Evolutionary conservation across 2,113 vertebrate genomes (phyloP).

Genomic region (Chrysochloris asiatica): DNA sequence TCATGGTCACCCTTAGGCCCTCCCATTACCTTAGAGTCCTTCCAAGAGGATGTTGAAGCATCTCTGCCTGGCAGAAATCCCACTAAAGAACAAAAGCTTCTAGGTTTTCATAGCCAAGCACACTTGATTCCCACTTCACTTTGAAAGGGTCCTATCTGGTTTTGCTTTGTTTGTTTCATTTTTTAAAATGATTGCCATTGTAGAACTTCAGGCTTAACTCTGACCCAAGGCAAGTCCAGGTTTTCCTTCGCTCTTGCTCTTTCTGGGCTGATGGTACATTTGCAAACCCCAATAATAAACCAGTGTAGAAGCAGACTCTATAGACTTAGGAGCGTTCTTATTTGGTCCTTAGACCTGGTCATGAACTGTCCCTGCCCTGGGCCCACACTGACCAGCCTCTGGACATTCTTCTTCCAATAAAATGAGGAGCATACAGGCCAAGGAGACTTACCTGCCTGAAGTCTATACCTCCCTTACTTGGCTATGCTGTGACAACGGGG

Average conservation of each 20-base stretch:
- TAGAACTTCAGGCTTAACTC: background rate
- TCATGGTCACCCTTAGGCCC: background rate
- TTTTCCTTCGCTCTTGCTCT: background rate
- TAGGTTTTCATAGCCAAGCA: background rate
- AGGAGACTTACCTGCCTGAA: background rate
- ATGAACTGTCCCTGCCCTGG: background rate
- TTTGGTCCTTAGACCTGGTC: background rate
- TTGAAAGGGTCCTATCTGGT: background rate
- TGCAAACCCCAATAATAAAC: background rate
- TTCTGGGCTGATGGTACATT: background rate
- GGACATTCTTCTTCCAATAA: background rate
- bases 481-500: background rate
- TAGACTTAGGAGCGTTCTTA: background rate
- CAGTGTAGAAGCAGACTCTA: background rate
- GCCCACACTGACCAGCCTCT: too few species aligned
- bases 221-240: rapidly evolving
- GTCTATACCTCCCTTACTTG: background rate
- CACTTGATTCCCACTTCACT: rapidly evolving
- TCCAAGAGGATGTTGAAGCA: background rate
- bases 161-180: background rate
- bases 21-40: background rate
- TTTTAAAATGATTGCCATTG: background rate
- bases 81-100: background rate
- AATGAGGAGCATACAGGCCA: background rate
- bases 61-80: background rate